Conservation (phyloP, 2,797 vertebrate species). For the Saxicola maurus region DNA sequence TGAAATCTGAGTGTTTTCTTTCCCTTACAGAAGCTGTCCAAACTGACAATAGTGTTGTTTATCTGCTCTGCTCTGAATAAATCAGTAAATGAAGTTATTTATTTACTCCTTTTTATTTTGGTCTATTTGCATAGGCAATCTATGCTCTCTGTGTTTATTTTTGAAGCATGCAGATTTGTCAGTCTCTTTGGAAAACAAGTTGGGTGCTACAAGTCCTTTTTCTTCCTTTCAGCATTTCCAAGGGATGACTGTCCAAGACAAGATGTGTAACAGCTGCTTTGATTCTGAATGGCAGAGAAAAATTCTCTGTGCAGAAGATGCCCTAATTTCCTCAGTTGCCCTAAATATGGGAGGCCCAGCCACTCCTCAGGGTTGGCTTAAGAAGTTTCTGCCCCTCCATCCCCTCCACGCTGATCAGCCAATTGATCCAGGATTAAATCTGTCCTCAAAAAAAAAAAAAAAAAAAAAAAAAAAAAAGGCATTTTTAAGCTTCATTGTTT, state of each 20-base stretch:
- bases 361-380: background rate
- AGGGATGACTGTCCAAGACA: background rate
- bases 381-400: background rate
- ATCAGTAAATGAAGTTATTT: background rate
- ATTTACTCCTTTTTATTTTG: background rate
- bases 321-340: background rate
- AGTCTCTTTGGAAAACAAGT: background rate
- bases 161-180: background rate
- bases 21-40: background rate
- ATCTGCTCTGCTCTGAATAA: background rate
- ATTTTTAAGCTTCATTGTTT: background rate
- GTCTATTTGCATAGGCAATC: background rate
- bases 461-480: background rate
- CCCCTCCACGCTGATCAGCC: background rate
- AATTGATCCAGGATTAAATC: background rate
- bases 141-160: background rate
- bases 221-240: background rate
- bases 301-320: background rate
- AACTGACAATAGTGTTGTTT: background rate
- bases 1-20: conserved; percentile 26
- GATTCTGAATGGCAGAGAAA: background rate
- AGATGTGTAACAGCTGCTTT: background rate
- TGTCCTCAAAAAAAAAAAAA: background rate
- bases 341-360: background rate
- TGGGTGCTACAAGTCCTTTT: background rate